These are phyloP conservation scores for Okamejei kenojei DNA, from an alignment of 2,797 vertebrate genomes.

Conservation along the genomic window DNA sequence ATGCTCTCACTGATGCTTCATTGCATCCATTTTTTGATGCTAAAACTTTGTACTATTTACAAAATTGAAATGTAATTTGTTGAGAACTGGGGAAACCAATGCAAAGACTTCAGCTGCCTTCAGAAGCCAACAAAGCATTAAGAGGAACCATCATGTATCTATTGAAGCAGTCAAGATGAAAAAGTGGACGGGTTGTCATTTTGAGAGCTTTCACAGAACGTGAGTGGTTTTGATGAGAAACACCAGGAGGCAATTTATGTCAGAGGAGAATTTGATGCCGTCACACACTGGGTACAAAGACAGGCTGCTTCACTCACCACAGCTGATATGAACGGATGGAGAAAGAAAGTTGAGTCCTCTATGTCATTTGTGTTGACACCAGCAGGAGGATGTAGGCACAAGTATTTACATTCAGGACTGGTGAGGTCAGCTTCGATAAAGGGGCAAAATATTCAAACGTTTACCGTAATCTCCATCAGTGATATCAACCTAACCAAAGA, in stretches of 20 bases:
- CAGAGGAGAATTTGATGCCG: slow-evolving; percentile 5
- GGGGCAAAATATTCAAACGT: neutral
- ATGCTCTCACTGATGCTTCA: neutral
- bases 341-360: neutral
- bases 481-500: too few species aligned
- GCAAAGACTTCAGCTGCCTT: neutral
- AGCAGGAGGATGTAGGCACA: neutral
- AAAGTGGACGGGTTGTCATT: neutral
- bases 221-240: slow-evolving; percentile 1
- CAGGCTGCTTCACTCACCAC: neutral
- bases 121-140: neutral
- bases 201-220: neutral
- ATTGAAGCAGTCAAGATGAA: neutral
- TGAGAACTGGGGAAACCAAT: neutral
- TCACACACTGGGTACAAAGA: slow-evolving; percentile 9
- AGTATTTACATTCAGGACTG: neutral
- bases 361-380: neutral
- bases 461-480: neutral
- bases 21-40: neutral
- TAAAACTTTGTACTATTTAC: neutral
- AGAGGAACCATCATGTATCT: neutral
- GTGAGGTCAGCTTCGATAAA: neutral
- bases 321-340: neutral
- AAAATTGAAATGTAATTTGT: slow-evolving; percentile 6
- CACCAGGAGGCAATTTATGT: slow-evolving; percentile 17